These are phyloP conservation scores for Andricus curvator DNA, from an alignment of 2,888 invertebrate species.

Conservation along the genomic window DNA sequence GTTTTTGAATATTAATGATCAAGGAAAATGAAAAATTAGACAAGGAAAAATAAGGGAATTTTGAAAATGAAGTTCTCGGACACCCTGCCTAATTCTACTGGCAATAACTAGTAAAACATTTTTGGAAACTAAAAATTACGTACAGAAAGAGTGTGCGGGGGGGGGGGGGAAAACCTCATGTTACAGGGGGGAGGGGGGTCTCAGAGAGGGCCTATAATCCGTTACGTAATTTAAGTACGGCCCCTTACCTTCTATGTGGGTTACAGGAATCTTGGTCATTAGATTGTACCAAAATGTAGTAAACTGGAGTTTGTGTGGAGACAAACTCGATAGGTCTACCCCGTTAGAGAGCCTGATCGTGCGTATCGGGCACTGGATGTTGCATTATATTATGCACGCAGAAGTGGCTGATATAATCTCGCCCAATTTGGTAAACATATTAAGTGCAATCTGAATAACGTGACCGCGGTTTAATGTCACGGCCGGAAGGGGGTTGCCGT, in stretches of 20 bases:
- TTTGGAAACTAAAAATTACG: too few relatives aligned
- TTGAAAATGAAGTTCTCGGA: too few relatives aligned
- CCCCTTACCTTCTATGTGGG: background rate
- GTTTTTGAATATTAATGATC: too few relatives aligned
- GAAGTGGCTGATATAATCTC: constrained; percentile 68
- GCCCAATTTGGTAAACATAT: constrained; percentile 71
- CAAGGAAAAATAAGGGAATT: too few relatives aligned
- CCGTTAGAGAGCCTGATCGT: background rate
- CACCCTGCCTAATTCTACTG: too few relatives aligned
- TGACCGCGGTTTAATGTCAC: constrained; percentile 65
- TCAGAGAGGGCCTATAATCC: too few relatives aligned
- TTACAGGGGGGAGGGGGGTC: too few relatives aligned
- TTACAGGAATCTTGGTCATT: background rate
- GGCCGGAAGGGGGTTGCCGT: constrained; percentile 35
- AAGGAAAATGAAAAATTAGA: too few relatives aligned
- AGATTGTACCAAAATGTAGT: background rate
- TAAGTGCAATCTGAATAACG: constrained; percentile 71
- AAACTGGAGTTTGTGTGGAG: background rate
- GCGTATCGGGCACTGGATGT: background rate
- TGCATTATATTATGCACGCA: constrained; percentile 61
- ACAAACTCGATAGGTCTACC: constrained; percentile 6
- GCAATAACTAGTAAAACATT: too few relatives aligned
- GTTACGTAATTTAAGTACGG: too few relatives aligned
- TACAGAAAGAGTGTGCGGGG: too few relatives aligned
- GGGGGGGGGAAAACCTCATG: too few relatives aligned